Evolutionary conservation across 2,113 vertebrate species (phyloP).

Genomic region (Hyaena hyaena): DNA sequence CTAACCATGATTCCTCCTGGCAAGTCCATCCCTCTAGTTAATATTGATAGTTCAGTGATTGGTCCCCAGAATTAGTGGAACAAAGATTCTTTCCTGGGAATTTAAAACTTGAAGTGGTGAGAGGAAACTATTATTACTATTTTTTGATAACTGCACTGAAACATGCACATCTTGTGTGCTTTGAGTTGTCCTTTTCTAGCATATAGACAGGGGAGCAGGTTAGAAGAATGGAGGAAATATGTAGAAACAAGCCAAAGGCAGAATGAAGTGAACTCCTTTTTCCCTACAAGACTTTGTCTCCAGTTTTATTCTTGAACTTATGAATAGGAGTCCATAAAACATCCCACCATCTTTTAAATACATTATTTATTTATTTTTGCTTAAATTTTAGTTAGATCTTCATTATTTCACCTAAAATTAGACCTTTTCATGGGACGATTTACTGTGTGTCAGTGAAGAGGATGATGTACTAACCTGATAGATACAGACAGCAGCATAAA

Average conservation of each 20-base stretch:
- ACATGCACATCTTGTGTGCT: background rate
- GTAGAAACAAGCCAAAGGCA: background rate
- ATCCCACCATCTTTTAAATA: background rate
- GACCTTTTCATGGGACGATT: background rate
- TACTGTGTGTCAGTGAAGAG: background rate
- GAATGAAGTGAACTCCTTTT: fast-evolving
- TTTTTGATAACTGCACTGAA: background rate
- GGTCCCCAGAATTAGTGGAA: background rate
- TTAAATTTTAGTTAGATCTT: background rate
- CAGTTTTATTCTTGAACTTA: background rate
- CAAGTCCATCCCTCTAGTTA: background rate
- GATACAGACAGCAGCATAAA: background rate
- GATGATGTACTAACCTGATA: background rate
- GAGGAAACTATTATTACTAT: background rate
- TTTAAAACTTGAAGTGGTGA: background rate
- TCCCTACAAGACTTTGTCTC: background rate
- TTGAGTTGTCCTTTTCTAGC: background rate
- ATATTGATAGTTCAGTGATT: background rate
- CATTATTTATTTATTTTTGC: background rate
- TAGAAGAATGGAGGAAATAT: background rate
- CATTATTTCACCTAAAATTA: background rate
- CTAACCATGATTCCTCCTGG: background rate
- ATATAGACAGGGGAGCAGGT: background rate
- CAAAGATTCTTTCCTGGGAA: background rate
- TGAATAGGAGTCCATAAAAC: background rate